Evolutionary conservation across 92 coral and sea anemone species (phyloP).

Genomic region (Parazoanthus darwini): DNA sequence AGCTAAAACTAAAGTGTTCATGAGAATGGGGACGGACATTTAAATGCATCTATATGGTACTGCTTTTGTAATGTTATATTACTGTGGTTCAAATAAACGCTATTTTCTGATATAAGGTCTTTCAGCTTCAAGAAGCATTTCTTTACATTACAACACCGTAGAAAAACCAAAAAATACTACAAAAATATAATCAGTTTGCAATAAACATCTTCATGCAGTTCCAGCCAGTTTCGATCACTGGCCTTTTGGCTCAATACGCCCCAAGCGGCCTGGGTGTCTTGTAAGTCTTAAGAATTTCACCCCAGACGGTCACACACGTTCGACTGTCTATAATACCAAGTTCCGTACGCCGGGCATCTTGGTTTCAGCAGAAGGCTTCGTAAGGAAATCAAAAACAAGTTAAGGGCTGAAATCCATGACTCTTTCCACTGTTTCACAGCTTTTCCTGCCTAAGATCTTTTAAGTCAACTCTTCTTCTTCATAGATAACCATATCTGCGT

Average conservation of each 20-base stretch:
- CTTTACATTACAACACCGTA: not conserved
- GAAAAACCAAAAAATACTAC: not conserved
- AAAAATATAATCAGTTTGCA: conserved; percentile 4
- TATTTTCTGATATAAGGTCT: not conserved
- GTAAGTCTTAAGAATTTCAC: not conserved
- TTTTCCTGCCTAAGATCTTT: not conserved
- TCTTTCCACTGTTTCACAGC: conserved; percentile 3
- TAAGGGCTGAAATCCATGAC: not conserved
- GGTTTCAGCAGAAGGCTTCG: not conserved
- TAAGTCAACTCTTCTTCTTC: not conserved
- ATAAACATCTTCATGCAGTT: not conserved
- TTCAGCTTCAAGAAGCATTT: not conserved
- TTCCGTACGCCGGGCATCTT: not conserved
- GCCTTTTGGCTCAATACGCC: not conserved
- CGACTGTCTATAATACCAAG: not conserved
- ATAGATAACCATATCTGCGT: not conserved
- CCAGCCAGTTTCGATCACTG: no score
- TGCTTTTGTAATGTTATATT: not conserved
- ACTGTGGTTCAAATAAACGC: conserved; percentile 1
- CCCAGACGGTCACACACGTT: not conserved
- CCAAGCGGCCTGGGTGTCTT: no score
- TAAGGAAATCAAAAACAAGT: not conserved
- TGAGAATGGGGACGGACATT: not conserved
- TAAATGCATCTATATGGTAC: not conserved
- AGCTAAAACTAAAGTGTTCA: no score